A percentile compares a stretch with the other conserved stretches of the same genome.
phyloP scores from a whole-genome alignment of 1,140 invertebrate genomes.

The Drosophila ironensis region DNA sequence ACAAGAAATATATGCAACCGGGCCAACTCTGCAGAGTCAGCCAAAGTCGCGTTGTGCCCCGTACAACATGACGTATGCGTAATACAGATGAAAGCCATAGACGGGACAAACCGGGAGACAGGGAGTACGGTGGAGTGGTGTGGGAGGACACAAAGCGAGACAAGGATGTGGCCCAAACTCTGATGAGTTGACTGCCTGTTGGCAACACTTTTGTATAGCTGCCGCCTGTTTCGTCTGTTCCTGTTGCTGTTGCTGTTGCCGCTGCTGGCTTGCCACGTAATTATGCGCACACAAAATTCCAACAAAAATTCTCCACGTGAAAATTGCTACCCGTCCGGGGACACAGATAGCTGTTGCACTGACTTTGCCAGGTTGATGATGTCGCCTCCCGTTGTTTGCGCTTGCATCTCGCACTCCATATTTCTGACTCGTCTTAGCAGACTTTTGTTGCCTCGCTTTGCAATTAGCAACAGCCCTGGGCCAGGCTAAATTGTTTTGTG shows the following conservation, averaged over 20 bases:
- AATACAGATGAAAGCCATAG: conserved; percentile 46
- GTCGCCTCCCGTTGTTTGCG: conserved; percentile 21
- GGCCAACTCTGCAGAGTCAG: conserved; percentile 57
- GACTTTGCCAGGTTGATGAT: conserved; percentile 42
- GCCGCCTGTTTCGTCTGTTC: background rate
- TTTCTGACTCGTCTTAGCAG: conserved; percentile 5
- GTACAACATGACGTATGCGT: conserved; percentile 75
- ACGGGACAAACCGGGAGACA: too few species aligned
- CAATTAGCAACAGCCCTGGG: conserved; percentile 64
- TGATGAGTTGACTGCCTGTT: conserved; percentile 45
- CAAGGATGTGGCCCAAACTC: conserved; percentile 31
- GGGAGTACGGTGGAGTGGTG: background rate
- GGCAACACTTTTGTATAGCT: conserved; percentile 60
- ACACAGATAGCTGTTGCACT: conserved; percentile 18
- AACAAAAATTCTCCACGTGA: conserved; percentile 54
- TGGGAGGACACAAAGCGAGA: conserved; percentile 9
- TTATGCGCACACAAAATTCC: conserved; percentile 71
- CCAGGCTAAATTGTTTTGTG: conserved; percentile 65
- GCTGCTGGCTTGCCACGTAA: conserved; percentile 58
- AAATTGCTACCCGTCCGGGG: conserved; percentile 17
- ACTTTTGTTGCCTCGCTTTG: conserved; percentile 29
- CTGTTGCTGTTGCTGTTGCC: background rate
- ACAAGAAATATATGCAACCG: conserved; percentile 76
- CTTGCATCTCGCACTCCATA: conserved; percentile 40
- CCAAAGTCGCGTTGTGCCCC: conserved; percentile 44